phyloP scores from a whole-genome alignment of 2,888 invertebrate genomes.

The Ichneumoninae sp. region DNA sequence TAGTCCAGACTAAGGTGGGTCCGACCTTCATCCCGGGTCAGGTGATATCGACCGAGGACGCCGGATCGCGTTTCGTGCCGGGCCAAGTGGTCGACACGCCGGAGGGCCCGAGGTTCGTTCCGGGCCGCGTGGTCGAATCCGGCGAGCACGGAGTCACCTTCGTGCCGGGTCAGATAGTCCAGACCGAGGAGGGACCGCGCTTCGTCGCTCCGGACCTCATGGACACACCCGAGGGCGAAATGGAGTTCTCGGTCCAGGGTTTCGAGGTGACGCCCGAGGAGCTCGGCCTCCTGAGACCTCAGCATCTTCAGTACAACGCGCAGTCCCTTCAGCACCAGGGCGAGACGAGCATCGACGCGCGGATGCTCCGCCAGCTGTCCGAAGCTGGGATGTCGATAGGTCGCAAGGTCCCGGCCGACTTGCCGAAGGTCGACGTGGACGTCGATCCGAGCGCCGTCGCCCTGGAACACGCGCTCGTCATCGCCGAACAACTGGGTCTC shows the following conservation, averaged over 20 bases:
- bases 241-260: slow-evolving; percentile 90
- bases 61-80: slow-evolving; percentile 85
- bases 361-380: slow-evolving; percentile 88
- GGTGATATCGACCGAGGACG: slow-evolving; percentile 88
- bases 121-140: slow-evolving; percentile 85
- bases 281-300: slow-evolving; percentile 82
- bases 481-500: slow-evolving; percentile 82
- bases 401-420: slow-evolving; percentile 87
- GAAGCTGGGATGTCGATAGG: slow-evolving; percentile 90
- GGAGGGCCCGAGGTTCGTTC: slow-evolving; percentile 88
- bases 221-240: slow-evolving; percentile 88
- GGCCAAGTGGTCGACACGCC: slow-evolving; percentile 91
- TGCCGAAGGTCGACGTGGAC: slow-evolving; percentile 87
- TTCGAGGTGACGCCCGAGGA: slow-evolving; percentile 86
- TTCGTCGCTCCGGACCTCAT: slow-evolving; percentile 89
- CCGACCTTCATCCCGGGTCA: slow-evolving; percentile 92
- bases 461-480: slow-evolving; percentile 79
- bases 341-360: slow-evolving; percentile 88
- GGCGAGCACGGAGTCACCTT: slow-evolving; percentile 84
- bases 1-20: slow-evolving; percentile 90
- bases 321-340: slow-evolving; percentile 82
- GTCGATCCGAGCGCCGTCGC: slow-evolving; percentile 82
- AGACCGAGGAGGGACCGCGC: slow-evolving; percentile 86
- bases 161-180: slow-evolving; percentile 85
- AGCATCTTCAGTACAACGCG: slow-evolving; percentile 79